A percentile compares a stretch with the other conserved stretches of the same genome.
phyloP scores from a whole-genome alignment of 2,113 vertebrate genomes.

The Nothobranchius furzeri region DNA sequence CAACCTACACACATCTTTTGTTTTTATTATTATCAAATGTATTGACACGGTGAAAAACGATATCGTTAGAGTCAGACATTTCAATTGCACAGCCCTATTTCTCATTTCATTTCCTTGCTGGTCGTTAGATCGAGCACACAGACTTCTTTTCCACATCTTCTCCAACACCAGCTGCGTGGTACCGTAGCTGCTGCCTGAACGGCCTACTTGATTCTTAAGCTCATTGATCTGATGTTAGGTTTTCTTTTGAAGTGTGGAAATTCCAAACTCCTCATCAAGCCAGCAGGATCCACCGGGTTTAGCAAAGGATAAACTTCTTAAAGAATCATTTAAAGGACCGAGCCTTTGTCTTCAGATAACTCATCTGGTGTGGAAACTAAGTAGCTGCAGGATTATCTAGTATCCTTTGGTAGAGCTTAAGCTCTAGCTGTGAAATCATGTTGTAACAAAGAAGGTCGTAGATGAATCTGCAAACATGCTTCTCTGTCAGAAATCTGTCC shows the following conservation, averaged over 20 bases:
- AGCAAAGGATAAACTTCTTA: not conserved
- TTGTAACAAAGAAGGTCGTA: not conserved
- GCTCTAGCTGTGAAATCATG: not conserved
- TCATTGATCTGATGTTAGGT: not conserved
- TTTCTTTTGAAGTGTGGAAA: not conserved
- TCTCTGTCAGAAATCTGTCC: conserved; percentile 2
- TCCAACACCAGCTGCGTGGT: not conserved
- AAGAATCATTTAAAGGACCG: not conserved
- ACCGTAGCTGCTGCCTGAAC: not conserved
- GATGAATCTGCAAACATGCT: not conserved
- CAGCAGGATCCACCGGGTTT: conserved; percentile 6
- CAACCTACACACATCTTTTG: no score
- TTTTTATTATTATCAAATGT: no score
- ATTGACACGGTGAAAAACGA: no score
- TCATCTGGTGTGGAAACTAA: conserved; percentile 2
- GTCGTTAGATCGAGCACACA: not conserved
- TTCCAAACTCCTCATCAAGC: not conserved
- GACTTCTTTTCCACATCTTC: not conserved
- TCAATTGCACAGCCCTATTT: not conserved
- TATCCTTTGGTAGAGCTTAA: not conserved
- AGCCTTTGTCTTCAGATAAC: not conserved
- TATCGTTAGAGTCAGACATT: no score
- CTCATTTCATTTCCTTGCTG: not conserved
- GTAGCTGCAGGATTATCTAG: conserved; percentile 4
- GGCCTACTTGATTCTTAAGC: no score